phyloP scores from a whole-genome alignment of 2,113 vertebrate genomes.

The Elanus axillaris region DNA sequence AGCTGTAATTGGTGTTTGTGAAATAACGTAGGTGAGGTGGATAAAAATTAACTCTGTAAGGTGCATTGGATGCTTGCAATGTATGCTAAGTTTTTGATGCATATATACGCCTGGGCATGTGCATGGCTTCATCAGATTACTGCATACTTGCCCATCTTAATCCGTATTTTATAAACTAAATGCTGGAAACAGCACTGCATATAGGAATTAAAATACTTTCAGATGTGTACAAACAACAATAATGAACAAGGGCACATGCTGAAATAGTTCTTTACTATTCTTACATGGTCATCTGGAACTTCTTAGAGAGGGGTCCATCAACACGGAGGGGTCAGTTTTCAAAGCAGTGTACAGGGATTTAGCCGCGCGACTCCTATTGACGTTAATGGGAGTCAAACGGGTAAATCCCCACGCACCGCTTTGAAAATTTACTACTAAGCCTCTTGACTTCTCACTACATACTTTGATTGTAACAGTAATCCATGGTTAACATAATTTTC shows the following conservation, averaged over 20 bases:
- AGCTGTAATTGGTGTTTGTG: not conserved
- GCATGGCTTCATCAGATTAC: rapidly evolving
- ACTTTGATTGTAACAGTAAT: constrained; percentile 76
- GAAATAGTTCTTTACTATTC: constrained; percentile 25
- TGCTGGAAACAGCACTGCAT: not conserved
- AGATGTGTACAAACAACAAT: constrained; percentile 57
- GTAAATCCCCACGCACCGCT: constrained; percentile 66
- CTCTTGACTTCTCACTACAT: constrained; percentile 71
- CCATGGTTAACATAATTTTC: constrained; percentile 76
- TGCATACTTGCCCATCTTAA: not conserved
- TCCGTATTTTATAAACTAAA: not conserved
- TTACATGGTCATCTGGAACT: constrained; percentile 58
- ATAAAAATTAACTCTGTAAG: not conserved
- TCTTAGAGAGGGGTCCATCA: constrained; percentile 58
- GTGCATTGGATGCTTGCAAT: not conserved
- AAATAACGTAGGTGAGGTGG: not conserved
- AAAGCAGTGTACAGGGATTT: constrained; percentile 43
- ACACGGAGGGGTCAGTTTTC: constrained; percentile 60
- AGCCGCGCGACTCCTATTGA: constrained; percentile 54
- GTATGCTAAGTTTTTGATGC: not conserved
- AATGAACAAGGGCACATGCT: constrained; percentile 31
- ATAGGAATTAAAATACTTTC: constrained; percentile 36
- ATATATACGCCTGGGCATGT: not conserved
- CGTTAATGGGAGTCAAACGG: constrained; percentile 68
- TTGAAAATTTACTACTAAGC: constrained; percentile 70